Percentiles rank a stretch among this genome's conserved stretches.
phyloP scores from a whole-genome alignment of 2,888 invertebrate genomes.

The Cataglyphis altisquamis region DNA sequence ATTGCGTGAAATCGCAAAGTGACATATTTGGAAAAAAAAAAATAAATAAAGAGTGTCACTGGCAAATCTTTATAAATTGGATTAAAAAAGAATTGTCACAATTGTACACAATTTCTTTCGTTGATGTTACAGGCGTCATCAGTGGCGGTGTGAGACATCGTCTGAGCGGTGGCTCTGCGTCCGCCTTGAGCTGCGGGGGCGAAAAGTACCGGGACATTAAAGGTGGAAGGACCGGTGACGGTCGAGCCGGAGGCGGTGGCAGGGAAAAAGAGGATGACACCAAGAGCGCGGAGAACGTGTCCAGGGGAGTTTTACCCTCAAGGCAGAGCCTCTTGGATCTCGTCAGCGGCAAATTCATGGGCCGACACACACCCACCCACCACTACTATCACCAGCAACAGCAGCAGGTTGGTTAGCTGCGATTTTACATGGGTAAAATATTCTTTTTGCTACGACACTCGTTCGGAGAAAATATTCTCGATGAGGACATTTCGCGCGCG shows the following conservation, averaged over 20 bases:
- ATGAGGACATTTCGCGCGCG: neutral
- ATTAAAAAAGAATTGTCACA: conserved; percentile 9
- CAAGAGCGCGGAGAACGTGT: conserved; percentile 83
- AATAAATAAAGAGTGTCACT: neutral
- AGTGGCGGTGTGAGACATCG: conserved; percentile 76
- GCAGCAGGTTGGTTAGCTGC: conserved; percentile 79
- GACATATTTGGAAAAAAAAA: neutral
- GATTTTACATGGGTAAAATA: conserved; percentile 29
- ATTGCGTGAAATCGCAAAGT: neutral
- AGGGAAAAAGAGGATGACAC: conserved; percentile 81
- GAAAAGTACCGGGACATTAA: conserved; percentile 72
- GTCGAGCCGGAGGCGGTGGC: conserved; percentile 62
- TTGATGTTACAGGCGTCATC: conserved; percentile 73
- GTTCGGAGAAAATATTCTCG: neutral
- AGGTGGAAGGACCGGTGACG: conserved; percentile 58
- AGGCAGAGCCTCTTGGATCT: conserved; percentile 84
- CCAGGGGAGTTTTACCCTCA: conserved; percentile 81
- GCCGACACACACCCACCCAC: conserved; percentile 83
- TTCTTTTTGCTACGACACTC: conserved; percentile 6
- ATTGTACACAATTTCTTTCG: neutral
- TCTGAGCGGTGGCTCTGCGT: conserved; percentile 80
- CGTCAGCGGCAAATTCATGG: conserved; percentile 84
- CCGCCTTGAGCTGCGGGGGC: conserved; percentile 77
- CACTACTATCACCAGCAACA: conserved; percentile 84
- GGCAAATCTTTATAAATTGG: neutral